These are phyloP conservation scores for Myoxocephalus aenaeus DNA, from an alignment of 2,797 vertebrate species.

Conservation along the genomic window DNA sequence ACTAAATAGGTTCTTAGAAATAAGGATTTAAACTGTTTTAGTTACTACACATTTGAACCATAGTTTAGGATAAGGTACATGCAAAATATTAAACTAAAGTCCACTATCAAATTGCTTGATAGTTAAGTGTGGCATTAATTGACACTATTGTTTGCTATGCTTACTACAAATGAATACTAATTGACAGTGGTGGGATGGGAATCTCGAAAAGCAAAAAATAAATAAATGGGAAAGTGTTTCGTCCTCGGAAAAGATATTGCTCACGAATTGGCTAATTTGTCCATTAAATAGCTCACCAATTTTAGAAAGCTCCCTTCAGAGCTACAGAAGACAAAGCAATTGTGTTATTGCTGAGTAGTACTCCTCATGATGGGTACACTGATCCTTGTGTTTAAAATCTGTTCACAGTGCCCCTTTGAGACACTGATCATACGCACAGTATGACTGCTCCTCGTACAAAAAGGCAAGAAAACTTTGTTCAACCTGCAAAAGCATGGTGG, in stretches of 20 bases:
- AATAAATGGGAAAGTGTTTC: neutral
- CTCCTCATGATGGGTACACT: neutral
- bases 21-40: slow-evolving; percentile 15
- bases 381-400: neutral
- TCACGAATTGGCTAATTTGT: neutral
- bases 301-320: slow-evolving; percentile 8
- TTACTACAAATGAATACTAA: slow-evolving; percentile 1
- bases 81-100: neutral
- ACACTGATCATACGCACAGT: neutral
- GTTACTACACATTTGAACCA: neutral
- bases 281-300: neutral
- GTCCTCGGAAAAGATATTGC: neutral
- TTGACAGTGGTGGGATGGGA: neutral
- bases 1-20: slow-evolving; percentile 17
- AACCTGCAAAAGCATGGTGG: neutral
- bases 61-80: neutral
- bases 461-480: neutral
- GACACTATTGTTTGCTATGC: neutral
- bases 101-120: neutral
- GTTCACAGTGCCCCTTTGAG: slow-evolving; percentile 6
- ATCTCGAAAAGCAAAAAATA: neutral
- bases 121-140: neutral
- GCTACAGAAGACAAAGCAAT: neutral
- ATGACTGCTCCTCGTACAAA: slow-evolving; percentile 1
- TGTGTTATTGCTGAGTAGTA: neutral